Conservation (phyloP, 2,113 vertebrate species). For the Aramus guarauna region DNA sequence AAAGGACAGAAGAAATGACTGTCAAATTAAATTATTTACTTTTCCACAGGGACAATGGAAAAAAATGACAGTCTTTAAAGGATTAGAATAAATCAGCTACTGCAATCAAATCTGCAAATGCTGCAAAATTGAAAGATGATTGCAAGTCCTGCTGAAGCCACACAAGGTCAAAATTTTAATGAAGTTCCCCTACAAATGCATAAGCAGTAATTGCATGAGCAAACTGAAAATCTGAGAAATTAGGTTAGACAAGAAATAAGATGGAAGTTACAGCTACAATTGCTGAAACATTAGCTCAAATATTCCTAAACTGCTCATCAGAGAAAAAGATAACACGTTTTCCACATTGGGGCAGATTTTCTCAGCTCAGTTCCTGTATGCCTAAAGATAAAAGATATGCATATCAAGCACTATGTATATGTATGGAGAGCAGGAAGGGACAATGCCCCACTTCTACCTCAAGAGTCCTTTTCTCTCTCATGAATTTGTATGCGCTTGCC, state of each 20-base stretch:
- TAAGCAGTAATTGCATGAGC: not conserved
- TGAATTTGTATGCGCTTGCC: not conserved
- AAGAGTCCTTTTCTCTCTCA: slow-evolving; percentile 2
- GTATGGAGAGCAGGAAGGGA: not conserved
- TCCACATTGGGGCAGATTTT: not conserved
- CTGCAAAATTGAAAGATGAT: not conserved
- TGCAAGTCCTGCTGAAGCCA: not conserved
- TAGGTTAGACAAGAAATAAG: not conserved
- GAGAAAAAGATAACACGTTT: not conserved
- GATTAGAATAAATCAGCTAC: not conserved
- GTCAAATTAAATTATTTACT: not conserved
- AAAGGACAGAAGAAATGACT: not conserved
- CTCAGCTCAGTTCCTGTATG: not conserved
- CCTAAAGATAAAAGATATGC: not conserved
- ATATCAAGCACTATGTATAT: not conserved
- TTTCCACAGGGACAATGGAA: not conserved
- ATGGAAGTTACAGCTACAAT: not conserved
- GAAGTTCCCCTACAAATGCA: not conserved
- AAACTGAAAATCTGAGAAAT: not conserved
- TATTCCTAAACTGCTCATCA: not conserved
- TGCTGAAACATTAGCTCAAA: not conserved
- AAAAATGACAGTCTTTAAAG: not conserved
- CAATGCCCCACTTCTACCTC: not conserved
- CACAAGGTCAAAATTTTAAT: not conserved
- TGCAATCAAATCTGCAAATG: slow-evolving; percentile 13